Conservation (phyloP, 1,140 invertebrate genomes). For the Drosophila elegans region DNA sequence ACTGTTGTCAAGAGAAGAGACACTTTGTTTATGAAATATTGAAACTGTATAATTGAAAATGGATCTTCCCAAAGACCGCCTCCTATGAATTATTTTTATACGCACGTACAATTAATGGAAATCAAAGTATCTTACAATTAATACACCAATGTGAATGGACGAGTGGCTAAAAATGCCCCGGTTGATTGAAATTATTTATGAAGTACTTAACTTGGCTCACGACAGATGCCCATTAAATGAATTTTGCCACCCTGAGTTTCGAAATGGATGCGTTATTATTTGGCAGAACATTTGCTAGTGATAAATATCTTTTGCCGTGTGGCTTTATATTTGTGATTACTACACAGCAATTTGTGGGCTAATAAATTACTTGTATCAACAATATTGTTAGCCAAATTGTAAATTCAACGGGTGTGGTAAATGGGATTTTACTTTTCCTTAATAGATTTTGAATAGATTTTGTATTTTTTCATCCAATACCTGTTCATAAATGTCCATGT, state of each 20-base stretch:
- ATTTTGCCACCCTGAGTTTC: not conserved
- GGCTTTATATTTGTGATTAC: not conserved
- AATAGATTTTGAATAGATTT: too few species aligned
- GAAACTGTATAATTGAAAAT: not conserved
- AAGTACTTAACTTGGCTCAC: conserved; percentile 5
- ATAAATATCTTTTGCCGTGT: not conserved
- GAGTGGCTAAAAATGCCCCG: not conserved
- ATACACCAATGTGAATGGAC: not conserved
- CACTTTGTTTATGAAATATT: not conserved
- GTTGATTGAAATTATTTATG: conserved; percentile 8
- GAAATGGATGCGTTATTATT: conserved; percentile 3
- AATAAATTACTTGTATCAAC: too few species aligned
- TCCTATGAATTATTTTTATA: not conserved
- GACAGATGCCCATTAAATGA: conserved; percentile 27
- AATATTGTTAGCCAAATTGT: too few species aligned
- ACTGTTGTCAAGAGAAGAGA: not conserved
- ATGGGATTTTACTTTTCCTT: too few species aligned
- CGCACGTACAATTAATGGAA: not conserved
- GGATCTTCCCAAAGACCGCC: too few species aligned
- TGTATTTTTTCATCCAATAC: not conserved
- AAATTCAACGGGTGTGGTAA: too few species aligned
- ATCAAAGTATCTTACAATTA: not conserved
- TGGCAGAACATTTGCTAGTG: not conserved
- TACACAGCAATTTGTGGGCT: not conserved
- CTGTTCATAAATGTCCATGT: not conserved